Evolutionary conservation across 1,140 invertebrate species (phyloP), one percentile per base, ranked within the genome.

Genomic region (Trachymyrmex septentrionalis): DNA sequence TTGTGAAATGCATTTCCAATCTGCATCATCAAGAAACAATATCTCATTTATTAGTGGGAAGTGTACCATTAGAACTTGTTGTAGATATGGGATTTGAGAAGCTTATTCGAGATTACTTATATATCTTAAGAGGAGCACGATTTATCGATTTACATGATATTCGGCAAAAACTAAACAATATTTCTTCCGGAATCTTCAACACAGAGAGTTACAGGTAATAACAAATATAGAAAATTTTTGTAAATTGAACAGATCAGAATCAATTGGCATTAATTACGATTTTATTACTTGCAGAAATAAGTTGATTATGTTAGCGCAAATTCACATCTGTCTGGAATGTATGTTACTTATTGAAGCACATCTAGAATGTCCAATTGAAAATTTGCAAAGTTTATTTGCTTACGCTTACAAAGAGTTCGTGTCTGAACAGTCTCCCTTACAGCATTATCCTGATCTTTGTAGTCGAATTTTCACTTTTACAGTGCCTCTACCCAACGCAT

Each of bases 1-100:
- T 94, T 61, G 86, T 76, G 19, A 93, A 93, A 84, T 24, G 92
- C 0, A 85, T 93, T 44, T 88, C 90, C n/a, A 69, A 87, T 50
- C 44, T 90, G n/a, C 76, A 86, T 44, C 72, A 85, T 27, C 86
- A 88, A 48, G 87, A 92, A 38, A 66, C 86, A 4, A 48, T 30
- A 24, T 82, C 80, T 27, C 85, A 91, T n/a, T 85, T 91, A 57
- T 87, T 94, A 24, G 67, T 80, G 24, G 89, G 87, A 55, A 91
- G 90, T 81, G 72, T 94, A 75, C 92, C 93, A 9, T 87, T 95
- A 55, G 93, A 95, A 89, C 86, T 93, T 48, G 61, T 94, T 0
- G 86, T 94, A 14, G 93, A 95, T 63, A 92, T 93, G 59, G 94
- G 94, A 67, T 92, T 95, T 27, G 90, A 94, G 69, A 95, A 95